Conservation (phyloP, 2,113 vertebrate genomes). For the Parus major region DNA sequence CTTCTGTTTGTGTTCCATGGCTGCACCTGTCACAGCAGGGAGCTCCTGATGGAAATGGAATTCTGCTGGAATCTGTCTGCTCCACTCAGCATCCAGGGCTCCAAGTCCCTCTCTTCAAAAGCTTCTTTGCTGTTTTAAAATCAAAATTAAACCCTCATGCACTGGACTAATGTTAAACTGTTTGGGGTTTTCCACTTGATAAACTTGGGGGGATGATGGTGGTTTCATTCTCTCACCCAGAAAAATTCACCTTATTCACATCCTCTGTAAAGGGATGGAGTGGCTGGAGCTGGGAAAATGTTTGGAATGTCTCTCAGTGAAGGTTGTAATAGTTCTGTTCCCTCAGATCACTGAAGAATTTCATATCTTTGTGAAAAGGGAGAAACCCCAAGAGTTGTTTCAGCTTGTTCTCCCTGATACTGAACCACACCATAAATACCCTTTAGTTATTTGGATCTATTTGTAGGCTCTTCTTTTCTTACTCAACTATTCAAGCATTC, state of each 20-base stretch:
- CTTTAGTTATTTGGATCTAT: neutral
- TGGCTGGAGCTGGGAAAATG: neutral
- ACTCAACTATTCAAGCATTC: neutral
- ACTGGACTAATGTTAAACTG: rapidly evolving
- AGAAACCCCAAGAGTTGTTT: neutral
- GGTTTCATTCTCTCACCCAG: neutral
- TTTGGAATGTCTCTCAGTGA: neutral
- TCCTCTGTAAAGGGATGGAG: neutral
- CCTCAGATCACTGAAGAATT: neutral
- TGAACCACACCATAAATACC: neutral
- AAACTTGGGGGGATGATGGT: rapidly evolving
- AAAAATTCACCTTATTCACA: neutral
- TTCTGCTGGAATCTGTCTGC: neutral
- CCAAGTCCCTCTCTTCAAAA: rapidly evolving
- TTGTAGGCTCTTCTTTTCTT: neutral
- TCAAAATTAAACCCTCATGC: neutral
- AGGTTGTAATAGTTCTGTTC: neutral
- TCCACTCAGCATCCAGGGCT: neutral
- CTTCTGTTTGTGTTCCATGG: neutral
- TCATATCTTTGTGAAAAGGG: neutral
- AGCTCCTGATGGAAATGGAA: neutral
- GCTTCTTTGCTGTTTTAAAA: neutral
- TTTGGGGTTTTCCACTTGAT: neutral
- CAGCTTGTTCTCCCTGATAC: neutral
- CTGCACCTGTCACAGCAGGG: constrained; percentile 1